Percentiles rank a stretch among this genome's conserved stretches.
Conservation (phyloP, 1,140 invertebrate genomes). For the Drosophila lacteicornis region DNA sequence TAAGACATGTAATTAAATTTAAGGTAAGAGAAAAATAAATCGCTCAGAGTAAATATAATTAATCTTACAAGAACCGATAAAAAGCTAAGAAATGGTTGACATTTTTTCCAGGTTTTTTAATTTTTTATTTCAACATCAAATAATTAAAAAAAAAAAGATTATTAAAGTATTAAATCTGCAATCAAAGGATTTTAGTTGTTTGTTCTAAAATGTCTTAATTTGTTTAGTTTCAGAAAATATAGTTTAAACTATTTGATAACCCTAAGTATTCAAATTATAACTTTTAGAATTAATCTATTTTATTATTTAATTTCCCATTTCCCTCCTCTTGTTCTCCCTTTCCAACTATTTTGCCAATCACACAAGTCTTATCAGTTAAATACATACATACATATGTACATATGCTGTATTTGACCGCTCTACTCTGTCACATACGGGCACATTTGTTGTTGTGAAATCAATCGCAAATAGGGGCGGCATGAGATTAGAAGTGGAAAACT, state of each 20-base stretch:
- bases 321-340: not conserved
- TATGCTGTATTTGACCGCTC: not conserved
- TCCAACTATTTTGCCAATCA: not conserved
- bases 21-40: slow-evolving; percentile 21
- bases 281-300: not conserved
- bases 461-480: slow-evolving; percentile 24
- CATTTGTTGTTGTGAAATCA: slow-evolving; percentile 22
- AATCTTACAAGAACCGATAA: slow-evolving; percentile 34
- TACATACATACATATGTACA: not conserved
- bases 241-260: too few species aligned
- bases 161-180: not conserved
- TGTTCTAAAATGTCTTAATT: too few species aligned
- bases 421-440: not conserved
- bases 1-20: slow-evolving; percentile 48
- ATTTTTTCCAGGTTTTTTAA: not conserved
- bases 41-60: slow-evolving; percentile 46
- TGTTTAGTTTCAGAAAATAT: too few species aligned
- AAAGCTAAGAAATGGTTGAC: not conserved
- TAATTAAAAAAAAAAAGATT: not conserved
- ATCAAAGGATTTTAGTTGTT: not conserved
- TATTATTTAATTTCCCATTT: not conserved
- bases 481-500: slow-evolving; percentile 45
- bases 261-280: not conserved
- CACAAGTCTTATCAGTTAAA: slow-evolving; percentile 1
- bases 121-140: not conserved